Conservation (phyloP, 2,888 invertebrate genomes). For the Nebria salina region DNA sequence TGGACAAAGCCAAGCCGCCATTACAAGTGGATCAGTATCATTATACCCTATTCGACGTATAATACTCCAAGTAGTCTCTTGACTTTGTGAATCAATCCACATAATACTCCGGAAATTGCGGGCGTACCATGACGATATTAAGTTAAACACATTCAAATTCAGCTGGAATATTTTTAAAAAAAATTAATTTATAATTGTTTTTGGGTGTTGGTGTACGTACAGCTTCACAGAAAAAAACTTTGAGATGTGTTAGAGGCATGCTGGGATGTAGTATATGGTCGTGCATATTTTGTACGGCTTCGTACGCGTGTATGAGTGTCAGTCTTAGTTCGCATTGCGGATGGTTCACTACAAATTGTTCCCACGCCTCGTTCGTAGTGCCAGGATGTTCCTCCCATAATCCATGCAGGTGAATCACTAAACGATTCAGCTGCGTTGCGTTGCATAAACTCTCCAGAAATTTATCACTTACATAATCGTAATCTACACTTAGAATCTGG, state of each 20-base stretch:
- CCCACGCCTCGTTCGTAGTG: conserved; percentile 74
- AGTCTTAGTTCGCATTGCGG: conserved; percentile 70
- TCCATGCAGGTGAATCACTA: conserved; percentile 77
- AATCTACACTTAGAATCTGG: conserved; percentile 67
- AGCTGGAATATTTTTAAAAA: conserved; percentile 58
- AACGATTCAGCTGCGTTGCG: conserved; percentile 64
- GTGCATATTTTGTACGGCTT: conserved; percentile 71
- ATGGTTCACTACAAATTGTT: conserved; percentile 65
- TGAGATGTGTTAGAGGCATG: conserved; percentile 78
- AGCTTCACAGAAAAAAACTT: conserved; percentile 77
- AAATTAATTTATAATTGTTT: not conserved
- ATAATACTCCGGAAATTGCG: conserved; percentile 68
- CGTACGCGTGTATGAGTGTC: conserved; percentile 74
- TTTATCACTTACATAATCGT: conserved; percentile 66
- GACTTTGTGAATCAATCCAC: conserved; percentile 69
- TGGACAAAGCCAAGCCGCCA: conserved; percentile 73
- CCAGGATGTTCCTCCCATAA: conserved; percentile 71
- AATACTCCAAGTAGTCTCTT: conserved; percentile 50
- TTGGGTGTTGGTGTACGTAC: conserved; percentile 57
- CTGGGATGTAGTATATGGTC: conserved; percentile 71
- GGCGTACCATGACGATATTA: conserved; percentile 65
- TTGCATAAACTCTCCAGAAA: conserved; percentile 60
- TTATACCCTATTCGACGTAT: conserved; percentile 34
- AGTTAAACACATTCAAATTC: conserved; percentile 67
- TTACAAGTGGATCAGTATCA: conserved; percentile 68